Evolutionary conservation across 2,888 invertebrate genomes (phyloP), one percentile per base, ranked within the genome.

Genomic region (Melieria crassipennis): DNA sequence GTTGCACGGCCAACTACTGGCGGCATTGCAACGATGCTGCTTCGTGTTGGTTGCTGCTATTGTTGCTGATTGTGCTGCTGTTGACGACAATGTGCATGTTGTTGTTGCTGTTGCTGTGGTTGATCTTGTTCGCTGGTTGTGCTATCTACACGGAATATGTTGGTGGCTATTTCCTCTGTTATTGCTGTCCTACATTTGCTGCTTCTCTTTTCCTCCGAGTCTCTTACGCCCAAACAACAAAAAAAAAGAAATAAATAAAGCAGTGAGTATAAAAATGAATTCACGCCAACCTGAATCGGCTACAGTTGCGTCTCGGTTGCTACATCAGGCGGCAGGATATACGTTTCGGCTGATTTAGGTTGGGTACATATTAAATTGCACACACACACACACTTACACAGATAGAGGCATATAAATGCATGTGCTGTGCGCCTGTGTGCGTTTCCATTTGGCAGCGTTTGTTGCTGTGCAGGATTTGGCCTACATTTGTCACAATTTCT

Each of bases 301-400:
- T 30, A 30, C 30, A 30, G 30, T 30, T 30, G 30, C 30, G 30
- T 30, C 30, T 30, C 30, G 30, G 30, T 30, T 30, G 30, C 30
- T 30, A 30, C 30, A 30, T 30, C 7, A 43, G 7, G 46, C 45
- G 65, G 69, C 70, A 75, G 73, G 74, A 75, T 75, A 70, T 74
- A 69, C 65, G 67, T 72, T 72, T 58, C 74, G 70, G 69, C 65
- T 70, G 71, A 77, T 75, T 75, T 74, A 68, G 75, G 75, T 74
- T 74, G 73, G 71, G 70, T 72, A 74, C 65, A 72, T 69, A 42
- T 69, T 48, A 57, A 69, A 71, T 71, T 58, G 63, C 65, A 69
- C 55, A 63, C 55, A 55, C 45, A 72, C 52, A 61, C 16, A 42
- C 13, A 67, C 16, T 48, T 50, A 4, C 30, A 30, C 45, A 48